Base-by-base conservation (phyloP, 2,888 invertebrate species). In the Leptogaster cylindrica region DNA sequence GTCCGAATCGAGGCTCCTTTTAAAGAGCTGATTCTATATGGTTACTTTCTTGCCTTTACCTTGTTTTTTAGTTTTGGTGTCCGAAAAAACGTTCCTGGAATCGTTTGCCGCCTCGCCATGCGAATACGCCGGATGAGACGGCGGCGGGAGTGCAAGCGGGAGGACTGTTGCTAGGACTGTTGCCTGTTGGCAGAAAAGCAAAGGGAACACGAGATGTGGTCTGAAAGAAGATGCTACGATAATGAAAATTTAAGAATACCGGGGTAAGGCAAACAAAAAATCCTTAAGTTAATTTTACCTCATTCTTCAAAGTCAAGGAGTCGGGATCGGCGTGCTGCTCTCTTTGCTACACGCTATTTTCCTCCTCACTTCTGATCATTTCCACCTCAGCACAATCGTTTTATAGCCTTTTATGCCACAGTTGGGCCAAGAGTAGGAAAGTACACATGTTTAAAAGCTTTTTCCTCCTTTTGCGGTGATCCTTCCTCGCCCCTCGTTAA, bases 231-330 rank as follows among this genome's bases (percentile, higher is more conserved):
- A 51, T 51, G 27, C 16, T 51, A 31, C 16, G 51, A 51, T 51
- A 51, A 51, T 51, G 28, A 51, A 51, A 51, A 52, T 31, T 28
- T 18, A 33, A 33, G 18, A 18, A 33, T 18, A 52, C 31, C 2
- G 10, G 33, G 12, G 27, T 2, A 50, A 6, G 20, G 7, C 28
- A 16, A 12, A 2, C 23, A 33, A 31, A 33, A 33, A 52, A 33
- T 27, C 12, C 12, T 25, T 16, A 18, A 36, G 55, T 58, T 58
- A 39, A 58, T 58, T 58, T 58, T 39, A 58, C 25, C 39, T 58
- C 23, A 58, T 58, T 58, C 39, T 58, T 58, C 55, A 39, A 23
- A 55, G 55, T 55, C 18, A 55, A 58, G 39, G 55, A 58, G 55
- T 58, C 33, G 39, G 55, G 25, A 39, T 12, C 23, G 8, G 36